Evolutionary conservation across 2,888 invertebrate species (phyloP), one percentile per base, ranked within the genome.

Genomic region (Pristionchus entomophagus): DNA sequence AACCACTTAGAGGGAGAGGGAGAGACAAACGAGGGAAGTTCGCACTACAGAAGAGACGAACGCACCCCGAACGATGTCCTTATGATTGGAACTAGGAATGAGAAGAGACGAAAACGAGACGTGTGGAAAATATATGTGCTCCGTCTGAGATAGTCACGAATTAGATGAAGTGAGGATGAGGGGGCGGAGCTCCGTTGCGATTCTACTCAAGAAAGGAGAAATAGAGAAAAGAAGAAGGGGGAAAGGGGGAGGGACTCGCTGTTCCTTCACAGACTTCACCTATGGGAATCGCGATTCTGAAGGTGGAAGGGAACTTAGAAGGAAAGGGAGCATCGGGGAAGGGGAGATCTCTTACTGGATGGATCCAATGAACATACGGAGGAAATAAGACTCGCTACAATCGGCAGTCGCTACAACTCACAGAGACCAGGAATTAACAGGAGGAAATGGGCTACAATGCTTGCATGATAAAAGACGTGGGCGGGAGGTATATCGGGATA

Each of bases 151-250:
- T 73, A 69, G 41, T 65, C 73, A 73, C 73, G 73, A 73, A 73
- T 73, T 73, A 73, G 73, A 73, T 73, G 73, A 73, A 73, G 45
- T 73, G 73, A 73, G 73, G 73, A 73, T 73, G 73, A 73, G 73
- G 19, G 38, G 73, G 73, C 73, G 73, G 73, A 45, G 73, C 38
- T 59, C 10, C 29, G 59, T 45, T 14, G 6, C 12, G 62, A 65
- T 8, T 35, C 62, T 35, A 65, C 35, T 35, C 35, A 35, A 65
- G 65, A 65, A 59, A 65, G 35, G 65, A 59, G 56, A 59, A 59
- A 59, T 12, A 26, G 41, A n/a, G 35, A 73, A 22, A 38, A 73
- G 38, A 73, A 38, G 26, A 45, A 49, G 49, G 49, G 78, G 59
- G 59, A 38, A 26, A 41, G 82, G 32, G 38, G 82, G 73, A 35